Conservation (phyloP, 2,888 invertebrate genomes). For the Tanaodytes sp. region DNA sequence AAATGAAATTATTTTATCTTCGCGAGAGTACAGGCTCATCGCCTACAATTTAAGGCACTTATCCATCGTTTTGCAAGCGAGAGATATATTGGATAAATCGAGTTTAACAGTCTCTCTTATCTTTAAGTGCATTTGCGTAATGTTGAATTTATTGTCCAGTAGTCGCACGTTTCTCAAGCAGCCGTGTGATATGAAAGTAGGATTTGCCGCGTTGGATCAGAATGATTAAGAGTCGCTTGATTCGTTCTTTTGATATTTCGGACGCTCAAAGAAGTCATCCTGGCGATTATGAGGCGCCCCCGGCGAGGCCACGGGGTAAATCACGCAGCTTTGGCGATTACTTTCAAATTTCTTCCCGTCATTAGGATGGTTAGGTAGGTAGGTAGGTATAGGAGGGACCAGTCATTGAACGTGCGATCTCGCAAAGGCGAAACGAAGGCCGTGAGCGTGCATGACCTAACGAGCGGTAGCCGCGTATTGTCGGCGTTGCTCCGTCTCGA, state of each 20-base stretch:
- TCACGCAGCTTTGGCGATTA: conserved; percentile 58
- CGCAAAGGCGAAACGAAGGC: conserved; percentile 39
- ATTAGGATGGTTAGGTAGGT: conserved; percentile 57
- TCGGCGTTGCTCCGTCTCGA: conserved; percentile 67
- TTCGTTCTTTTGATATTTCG: conserved; percentile 46
- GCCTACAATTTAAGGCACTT: too few species aligned
- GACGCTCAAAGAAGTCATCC: conserved; percentile 41
- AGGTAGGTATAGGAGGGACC: too few species aligned
- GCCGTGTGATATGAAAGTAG: too few species aligned
- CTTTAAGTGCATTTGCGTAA: conserved; percentile 26
- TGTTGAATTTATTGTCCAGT: conserved; percentile 33
- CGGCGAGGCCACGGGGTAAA: conserved; percentile 50
- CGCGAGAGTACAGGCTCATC: too few species aligned
- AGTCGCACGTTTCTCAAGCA: conserved; percentile 36
- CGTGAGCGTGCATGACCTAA: conserved; percentile 56
- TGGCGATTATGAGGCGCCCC: conserved; percentile 42
- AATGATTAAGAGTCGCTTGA: conserved; percentile 46
- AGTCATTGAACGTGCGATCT: conserved; percentile 43
- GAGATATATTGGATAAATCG: too few species aligned
- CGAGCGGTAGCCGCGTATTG: conserved; percentile 58
- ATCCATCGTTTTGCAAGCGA: too few species aligned
- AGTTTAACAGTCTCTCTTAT: too few species aligned
- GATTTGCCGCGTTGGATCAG: conserved; percentile 32
- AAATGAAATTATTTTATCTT: too few species aligned
- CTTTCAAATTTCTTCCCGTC: conserved; percentile 61